These are phyloP conservation scores for Auanema freiburgensis DNA, from an alignment of 2,888 invertebrate species.

Conservation along the genomic window DNA sequence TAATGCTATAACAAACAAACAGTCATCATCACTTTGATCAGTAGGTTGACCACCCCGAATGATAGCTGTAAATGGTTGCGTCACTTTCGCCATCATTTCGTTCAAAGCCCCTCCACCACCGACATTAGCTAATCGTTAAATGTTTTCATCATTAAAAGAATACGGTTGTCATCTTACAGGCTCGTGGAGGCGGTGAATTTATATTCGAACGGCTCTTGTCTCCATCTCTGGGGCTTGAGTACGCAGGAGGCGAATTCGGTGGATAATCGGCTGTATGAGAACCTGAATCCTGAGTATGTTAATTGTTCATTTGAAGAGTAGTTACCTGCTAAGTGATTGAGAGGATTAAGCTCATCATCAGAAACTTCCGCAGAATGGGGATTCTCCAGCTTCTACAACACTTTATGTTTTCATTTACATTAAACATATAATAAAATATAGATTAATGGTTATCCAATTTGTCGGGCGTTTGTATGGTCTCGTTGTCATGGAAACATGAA, in stretches of 20 bases:
- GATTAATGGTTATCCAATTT: too few relatives aligned
- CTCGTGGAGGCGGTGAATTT: conserved; percentile 2
- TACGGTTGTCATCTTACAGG: too few relatives aligned
- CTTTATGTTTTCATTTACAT: too few relatives aligned
- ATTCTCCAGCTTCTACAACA: conserved; percentile 35
- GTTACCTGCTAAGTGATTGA: conserved; percentile 20
- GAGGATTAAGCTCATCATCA: conserved; percentile 10
- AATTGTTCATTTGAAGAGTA: background rate
- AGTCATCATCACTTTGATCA: conserved; percentile 19
- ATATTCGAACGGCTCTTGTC: background rate
- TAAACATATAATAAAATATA: too few relatives aligned
- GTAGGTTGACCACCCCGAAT: conserved; percentile 27
- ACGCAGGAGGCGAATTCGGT: conserved; percentile 27
- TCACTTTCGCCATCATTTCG: conserved; percentile 30
- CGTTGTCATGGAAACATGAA: too few relatives aligned
- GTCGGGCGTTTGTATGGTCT: too few relatives aligned
- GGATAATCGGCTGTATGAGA: conserved; percentile 16
- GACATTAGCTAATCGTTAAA: background rate
- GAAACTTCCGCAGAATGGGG: conserved; percentile 26
- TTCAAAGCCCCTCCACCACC: conserved; percentile 6
- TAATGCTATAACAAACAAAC: background rate
- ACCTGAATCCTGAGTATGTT: conserved; percentile 2
- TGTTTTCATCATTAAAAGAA: background rate
- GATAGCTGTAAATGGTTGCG: conserved; percentile 31
- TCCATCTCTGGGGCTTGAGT: conserved; percentile 22